Evolutionary conservation across 2,888 invertebrate species (phyloP).

Genomic region (Cataglyphis livida): DNA sequence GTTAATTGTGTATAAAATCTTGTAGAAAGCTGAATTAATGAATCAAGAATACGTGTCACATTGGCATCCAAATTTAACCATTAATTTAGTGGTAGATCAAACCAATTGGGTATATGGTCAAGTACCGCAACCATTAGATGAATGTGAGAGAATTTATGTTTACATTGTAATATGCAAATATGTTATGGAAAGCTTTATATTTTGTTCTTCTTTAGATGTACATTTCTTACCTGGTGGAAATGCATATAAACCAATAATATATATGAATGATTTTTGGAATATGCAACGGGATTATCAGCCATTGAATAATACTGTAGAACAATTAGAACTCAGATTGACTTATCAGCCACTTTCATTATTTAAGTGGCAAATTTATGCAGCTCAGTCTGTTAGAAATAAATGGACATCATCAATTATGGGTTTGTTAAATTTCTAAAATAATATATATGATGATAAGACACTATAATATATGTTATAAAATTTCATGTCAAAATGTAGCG

Average conservation of each 20-base stretch:
- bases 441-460: neutral
- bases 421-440: constrained; percentile 62
- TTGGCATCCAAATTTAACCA: constrained; percentile 99
- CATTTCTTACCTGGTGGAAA: constrained; percentile 94
- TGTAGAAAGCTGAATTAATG: constrained; percentile 91
- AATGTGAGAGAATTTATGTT: constrained; percentile 87
- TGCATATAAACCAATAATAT: constrained; percentile 97
- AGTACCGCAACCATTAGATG: constrained; percentile 96
- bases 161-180: neutral
- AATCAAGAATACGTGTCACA: constrained; percentile 97
- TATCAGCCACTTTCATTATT: constrained; percentile 97
- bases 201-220: constrained; percentile 87
- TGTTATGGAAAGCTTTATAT: neutral
- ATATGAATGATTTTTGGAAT: constrained; percentile 99
- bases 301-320: constrained; percentile 93
- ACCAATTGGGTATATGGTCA: constrained; percentile 97
- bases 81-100: constrained; percentile 98
- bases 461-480: neutral
- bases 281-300: constrained; percentile 97
- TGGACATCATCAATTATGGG: constrained; percentile 87
- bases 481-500: neutral
- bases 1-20: constrained; percentile 46
- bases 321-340: constrained; percentile 90
- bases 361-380: constrained; percentile 99
- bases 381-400: constrained; percentile 97